Evolutionary conservation across 2,113 vertebrate species (phyloP).

Genomic region (Damaliscus lunatus): DNA sequence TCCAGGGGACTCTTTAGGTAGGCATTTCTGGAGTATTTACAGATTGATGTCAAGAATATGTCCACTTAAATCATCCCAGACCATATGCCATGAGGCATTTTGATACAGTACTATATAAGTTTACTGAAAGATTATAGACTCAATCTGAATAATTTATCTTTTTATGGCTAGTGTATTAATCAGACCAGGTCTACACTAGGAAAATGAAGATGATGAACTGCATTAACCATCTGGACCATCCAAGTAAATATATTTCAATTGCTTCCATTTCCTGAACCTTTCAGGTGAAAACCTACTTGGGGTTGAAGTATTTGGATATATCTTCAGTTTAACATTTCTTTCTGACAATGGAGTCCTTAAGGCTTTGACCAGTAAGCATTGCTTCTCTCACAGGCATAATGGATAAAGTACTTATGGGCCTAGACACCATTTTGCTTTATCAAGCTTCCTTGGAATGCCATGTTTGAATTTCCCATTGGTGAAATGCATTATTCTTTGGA

Average conservation of each 20-base stretch:
- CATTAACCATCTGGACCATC: conserved; percentile 40
- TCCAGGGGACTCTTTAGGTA: neutral
- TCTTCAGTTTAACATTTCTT: conserved; percentile 32
- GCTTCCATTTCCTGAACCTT: conserved; percentile 19
- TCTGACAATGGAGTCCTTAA: neutral
- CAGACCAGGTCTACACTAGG: neutral
- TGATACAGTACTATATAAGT: neutral
- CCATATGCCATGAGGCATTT: neutral
- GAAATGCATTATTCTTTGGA: neutral
- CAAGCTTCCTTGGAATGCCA: neutral
- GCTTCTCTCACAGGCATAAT: neutral
- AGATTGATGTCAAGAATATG: neutral
- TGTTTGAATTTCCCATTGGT: neutral
- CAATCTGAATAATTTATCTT: conserved; percentile 42
- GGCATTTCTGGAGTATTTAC: neutral
- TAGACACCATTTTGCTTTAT: neutral
- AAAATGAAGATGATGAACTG: conserved; percentile 49
- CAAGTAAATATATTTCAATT: conserved; percentile 45
- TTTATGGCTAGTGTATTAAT: conserved; percentile 41
- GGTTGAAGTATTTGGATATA: conserved; percentile 42
- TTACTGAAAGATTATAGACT: neutral
- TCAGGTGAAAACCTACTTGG: conserved; percentile 27
- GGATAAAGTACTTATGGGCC: neutral
- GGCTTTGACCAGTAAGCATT: neutral
- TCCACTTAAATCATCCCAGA: neutral